phyloP scores from a whole-genome alignment of 2,113 vertebrate species.

The Xenotilapia longispinis region DNA sequence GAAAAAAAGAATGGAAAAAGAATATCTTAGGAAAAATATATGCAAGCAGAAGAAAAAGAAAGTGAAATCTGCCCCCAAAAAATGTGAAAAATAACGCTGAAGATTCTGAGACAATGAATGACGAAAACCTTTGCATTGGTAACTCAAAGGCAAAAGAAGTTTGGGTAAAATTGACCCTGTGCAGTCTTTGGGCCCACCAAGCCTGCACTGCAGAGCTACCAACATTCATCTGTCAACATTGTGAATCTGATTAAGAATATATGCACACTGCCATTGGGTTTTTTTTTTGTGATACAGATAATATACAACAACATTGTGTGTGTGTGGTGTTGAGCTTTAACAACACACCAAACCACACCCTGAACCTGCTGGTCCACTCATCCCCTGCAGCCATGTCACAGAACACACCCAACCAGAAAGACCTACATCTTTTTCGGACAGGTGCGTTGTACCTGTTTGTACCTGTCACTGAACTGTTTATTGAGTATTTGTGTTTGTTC shows the following conservation, averaged over 20 bases:
- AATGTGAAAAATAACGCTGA: fast-evolving
- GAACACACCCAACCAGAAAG: background rate
- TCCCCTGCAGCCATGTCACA: background rate
- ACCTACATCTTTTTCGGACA: background rate
- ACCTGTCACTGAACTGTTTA: background rate
- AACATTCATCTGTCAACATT: background rate
- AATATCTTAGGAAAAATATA: fast-evolving
- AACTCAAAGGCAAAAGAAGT: background rate
- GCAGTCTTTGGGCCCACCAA: background rate
- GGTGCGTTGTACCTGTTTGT: background rate
- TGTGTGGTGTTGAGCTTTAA: background rate
- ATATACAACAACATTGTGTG: background rate
- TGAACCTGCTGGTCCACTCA: background rate
- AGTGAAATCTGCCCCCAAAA: background rate
- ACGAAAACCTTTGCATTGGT: background rate
- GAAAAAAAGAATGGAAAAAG: background rate
- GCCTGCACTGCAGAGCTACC: background rate
- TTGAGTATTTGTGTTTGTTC: background rate
- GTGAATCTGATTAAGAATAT: background rate
- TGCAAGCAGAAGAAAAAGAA: background rate
- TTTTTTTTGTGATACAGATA: fast-evolving
- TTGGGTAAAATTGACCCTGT: background rate
- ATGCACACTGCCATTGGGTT: background rate
- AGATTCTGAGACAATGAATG: background rate
- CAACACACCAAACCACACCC: fast-evolving